Percentiles rank a stretch among this genome's conserved stretches.
Conservation (phyloP, 1,140 invertebrate species). For the Ostrea edulis region DNA sequence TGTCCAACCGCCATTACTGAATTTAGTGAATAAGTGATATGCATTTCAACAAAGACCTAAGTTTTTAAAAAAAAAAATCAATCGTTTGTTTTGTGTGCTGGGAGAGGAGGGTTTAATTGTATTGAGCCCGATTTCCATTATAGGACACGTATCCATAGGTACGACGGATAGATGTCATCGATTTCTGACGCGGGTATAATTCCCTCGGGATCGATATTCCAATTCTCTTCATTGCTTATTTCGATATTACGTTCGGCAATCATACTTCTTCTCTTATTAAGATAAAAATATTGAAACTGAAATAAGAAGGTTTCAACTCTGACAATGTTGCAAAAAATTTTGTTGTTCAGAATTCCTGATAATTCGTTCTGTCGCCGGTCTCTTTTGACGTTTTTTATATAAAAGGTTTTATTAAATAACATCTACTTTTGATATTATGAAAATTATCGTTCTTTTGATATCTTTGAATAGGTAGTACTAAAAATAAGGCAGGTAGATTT, state of each 20-base stretch:
- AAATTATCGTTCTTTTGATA: too few relatives aligned
- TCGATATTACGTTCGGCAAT: background rate
- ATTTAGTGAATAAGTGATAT: background rate
- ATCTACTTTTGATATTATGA: too few relatives aligned
- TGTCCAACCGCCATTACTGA: background rate
- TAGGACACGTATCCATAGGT: background rate
- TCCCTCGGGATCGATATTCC: background rate
- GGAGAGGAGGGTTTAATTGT: background rate
- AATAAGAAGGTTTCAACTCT: too few relatives aligned
- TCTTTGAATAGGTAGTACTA: too few relatives aligned
- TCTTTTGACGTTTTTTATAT: too few relatives aligned
- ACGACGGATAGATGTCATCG: constrained; percentile 13
- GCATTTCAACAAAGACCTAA: background rate
- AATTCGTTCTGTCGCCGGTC: too few relatives aligned
- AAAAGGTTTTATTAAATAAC: too few relatives aligned
- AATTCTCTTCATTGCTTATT: background rate
- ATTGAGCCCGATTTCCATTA: background rate
- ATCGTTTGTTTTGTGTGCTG: background rate
- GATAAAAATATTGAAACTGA: too few relatives aligned
- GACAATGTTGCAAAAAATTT: too few relatives aligned
- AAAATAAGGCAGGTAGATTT: too few relatives aligned
- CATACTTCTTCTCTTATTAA: too few relatives aligned
- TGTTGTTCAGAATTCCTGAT: too few relatives aligned
- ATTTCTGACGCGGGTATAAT: constrained; percentile 7
- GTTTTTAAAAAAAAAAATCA: constrained; percentile 32